Conservation (phyloP, 2,888 invertebrate genomes). For the Metalampra italica region DNA sequence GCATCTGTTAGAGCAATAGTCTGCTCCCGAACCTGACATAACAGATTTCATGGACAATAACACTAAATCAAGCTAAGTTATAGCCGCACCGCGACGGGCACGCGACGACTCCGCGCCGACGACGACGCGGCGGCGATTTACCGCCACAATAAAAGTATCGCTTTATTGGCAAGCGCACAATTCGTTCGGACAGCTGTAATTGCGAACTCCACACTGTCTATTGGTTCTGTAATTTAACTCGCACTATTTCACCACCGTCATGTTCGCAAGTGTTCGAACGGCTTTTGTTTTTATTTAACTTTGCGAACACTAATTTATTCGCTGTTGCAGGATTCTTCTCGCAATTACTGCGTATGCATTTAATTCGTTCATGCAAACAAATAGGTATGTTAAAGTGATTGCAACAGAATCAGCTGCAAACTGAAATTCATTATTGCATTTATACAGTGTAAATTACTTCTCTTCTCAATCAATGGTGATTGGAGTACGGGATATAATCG, state of each 20-base stretch:
- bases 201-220: constrained; percentile 66
- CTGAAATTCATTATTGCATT: too few species aligned
- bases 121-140: constrained; percentile 57
- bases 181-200: constrained; percentile 74
- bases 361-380: background rate
- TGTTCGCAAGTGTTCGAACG: constrained; percentile 30
- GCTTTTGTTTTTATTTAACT: constrained; percentile 17
- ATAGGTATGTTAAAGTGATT: background rate
- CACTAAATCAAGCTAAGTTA: constrained; percentile 58
- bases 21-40: constrained; percentile 20
- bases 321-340: constrained; percentile 7
- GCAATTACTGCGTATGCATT: background rate
- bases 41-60: constrained; percentile 47
- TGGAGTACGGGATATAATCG: background rate
- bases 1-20: background rate
- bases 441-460: background rate
- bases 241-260: constrained; percentile 57
- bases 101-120: constrained; percentile 47
- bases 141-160: constrained; percentile 72
- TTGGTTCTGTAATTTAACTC: constrained; percentile 68
- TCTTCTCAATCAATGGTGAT: background rate
- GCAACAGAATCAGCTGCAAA: too few species aligned
- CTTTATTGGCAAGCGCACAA: constrained; percentile 71
- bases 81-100: constrained; percentile 30
- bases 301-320: constrained; percentile 9